Base-by-base conservation (phyloP, 2,797 vertebrate genomes). In the Loriculus beryllinus region DNA sequence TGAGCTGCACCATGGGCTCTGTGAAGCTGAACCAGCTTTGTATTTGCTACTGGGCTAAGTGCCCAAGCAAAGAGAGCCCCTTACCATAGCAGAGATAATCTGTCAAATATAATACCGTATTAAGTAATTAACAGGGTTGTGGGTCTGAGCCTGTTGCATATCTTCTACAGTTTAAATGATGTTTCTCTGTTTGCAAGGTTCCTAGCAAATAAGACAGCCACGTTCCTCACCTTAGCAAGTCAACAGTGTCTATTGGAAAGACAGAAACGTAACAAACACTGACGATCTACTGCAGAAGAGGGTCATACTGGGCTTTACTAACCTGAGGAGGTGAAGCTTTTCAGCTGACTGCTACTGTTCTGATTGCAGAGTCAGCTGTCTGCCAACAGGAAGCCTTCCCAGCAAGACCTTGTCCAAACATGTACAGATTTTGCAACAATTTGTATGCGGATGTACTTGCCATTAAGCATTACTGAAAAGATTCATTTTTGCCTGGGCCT, bases 81-180 rank as follows among this genome's bases (percentile, higher is more conserved):
- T 90, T 45, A 51, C 43, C 74, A 52, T 7, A 64, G 83, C 72
- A 90, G 65, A 90, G 65, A 81, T 31, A 81, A 83, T 63, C 77
- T 88, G 89, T 90, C 90, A 92, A 70, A 90, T 57, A 43, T 0
- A 28, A 90, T 40, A 67, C 31, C 1, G 1, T 81, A 64, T 60
- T 75, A 83, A 92, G 65, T 57, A 77, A 94, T 80, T 83, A 93
- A 85, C 57, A 94, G 62, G 67, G 70, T 67, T 86, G 77, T 62
- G 39, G 86, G 57, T 33, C 78, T 71, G 35, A 90, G 80, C 65
- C 43, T 83, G 48, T 40, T 80, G 62, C 45, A 62, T 81, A 11
- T 69, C 43, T 68, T 62, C 64, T 65, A 19, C 4, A 3, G 39
- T 72, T 78, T 81, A 90, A 83, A 76, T 0, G 4, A 76, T 0